A percentile compares a stretch with the other conserved stretches of the same genome.
These are phyloP conservation scores for Salvelinus alpinus DNA, from an alignment of 2,113 vertebrate species.

Conservation along the genomic window DNA sequence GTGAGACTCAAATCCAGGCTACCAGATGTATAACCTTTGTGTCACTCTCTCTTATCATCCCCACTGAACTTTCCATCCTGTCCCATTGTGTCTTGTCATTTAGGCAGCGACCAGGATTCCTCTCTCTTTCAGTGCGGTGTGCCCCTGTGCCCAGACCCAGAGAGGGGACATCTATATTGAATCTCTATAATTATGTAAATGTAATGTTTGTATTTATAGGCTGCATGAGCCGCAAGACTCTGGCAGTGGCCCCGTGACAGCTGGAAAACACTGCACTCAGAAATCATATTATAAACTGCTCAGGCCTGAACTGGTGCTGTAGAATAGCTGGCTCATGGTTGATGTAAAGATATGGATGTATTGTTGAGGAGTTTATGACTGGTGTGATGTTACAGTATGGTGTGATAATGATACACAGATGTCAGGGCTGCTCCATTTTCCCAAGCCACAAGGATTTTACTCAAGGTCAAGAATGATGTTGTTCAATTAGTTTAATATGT, in stretches of 20 bases:
- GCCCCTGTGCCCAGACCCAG: conserved; percentile 47
- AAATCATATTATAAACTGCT: conserved; percentile 53
- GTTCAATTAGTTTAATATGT: conserved; percentile 81
- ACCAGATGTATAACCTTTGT: background rate
- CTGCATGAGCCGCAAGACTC: conserved; percentile 72
- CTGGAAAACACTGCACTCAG: conserved; percentile 72
- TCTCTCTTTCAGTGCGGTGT: conserved; percentile 30
- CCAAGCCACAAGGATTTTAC: background rate
- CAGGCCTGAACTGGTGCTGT: background rate
- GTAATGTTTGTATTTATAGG: conserved; percentile 84
- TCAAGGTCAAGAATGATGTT: conserved; percentile 29
- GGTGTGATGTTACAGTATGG: background rate
- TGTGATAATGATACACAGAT: background rate
- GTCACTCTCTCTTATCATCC: background rate
- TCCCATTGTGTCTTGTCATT: background rate
- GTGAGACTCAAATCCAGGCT: background rate
- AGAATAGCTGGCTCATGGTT: background rate
- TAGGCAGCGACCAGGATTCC: conserved; percentile 3
- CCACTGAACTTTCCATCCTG: background rate
- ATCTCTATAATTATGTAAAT: conserved; percentile 77
- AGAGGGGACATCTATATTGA: conserved; percentile 74
- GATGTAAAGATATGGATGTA: background rate
- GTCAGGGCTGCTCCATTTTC: background rate
- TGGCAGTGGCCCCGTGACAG: conserved; percentile 71
- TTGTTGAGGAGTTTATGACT: background rate